phyloP scores from a whole-genome alignment of 2,113 vertebrate species.

The Bufo bufo region DNA sequence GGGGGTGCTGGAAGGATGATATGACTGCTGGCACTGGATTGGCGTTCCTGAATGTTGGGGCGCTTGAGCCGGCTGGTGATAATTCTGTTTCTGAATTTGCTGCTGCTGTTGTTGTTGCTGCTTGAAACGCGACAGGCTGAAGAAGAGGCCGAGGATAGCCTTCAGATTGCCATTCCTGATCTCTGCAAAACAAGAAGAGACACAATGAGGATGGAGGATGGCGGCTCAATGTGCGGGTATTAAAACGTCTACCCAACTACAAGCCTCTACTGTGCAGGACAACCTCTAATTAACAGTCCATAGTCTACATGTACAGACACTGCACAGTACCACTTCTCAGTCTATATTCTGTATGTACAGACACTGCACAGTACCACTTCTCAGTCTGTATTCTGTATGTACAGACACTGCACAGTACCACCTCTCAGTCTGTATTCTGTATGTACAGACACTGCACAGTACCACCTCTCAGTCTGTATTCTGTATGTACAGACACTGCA shows the following conservation, averaged over 20 bases:
- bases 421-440: no score
- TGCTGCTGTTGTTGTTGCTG: slow-evolving; percentile 82
- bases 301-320: no score
- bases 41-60: slow-evolving; percentile 65
- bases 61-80: slow-evolving; percentile 61
- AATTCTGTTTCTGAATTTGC: slow-evolving; percentile 75
- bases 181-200: slow-evolving; percentile 76
- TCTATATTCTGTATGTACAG: not conserved
- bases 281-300: no score
- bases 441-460: no score
- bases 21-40: slow-evolving; percentile 65
- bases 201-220: not conserved
- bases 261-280: no score
- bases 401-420: no score
- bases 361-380: not conserved
- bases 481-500: no score
- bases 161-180: slow-evolving; percentile 98
- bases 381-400: no score
- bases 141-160: slow-evolving; percentile 97
- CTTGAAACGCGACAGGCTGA: slow-evolving; percentile 96
- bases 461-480: no score
- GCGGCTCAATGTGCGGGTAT: not conserved
- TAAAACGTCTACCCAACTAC: no score
- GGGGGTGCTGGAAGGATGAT: slow-evolving; percentile 64
- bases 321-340: not conserved